These are phyloP conservation scores for Propithecus deckenii DNA, from an alignment of 2,797 vertebrate genomes.

Conservation along the genomic window DNA sequence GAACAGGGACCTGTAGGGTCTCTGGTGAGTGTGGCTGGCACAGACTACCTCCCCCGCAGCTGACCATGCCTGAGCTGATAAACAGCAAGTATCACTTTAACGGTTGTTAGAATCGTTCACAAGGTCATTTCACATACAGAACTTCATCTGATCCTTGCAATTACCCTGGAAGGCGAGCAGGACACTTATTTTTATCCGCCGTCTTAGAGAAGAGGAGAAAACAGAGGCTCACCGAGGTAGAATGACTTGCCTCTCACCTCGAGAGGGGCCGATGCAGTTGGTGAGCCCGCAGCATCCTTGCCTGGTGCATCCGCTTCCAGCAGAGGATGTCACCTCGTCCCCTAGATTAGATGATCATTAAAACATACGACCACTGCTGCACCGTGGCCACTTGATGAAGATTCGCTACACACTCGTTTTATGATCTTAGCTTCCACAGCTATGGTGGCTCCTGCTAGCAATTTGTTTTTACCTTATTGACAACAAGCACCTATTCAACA, in stretches of 20 bases:
- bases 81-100: background rate
- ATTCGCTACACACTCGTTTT: background rate
- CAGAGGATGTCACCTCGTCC: background rate
- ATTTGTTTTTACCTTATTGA: background rate
- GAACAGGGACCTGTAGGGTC: background rate
- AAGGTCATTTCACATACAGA: background rate
- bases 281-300: background rate
- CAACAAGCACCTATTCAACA: background rate
- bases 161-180: background rate
- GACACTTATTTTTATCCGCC: background rate
- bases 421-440: background rate
- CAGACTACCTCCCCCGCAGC: background rate
- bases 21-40: background rate
- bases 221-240: background rate
- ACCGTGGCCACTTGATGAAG: background rate
- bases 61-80: background rate
- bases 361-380: background rate
- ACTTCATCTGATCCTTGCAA: constrained; percentile 9
- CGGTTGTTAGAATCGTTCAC: background rate
- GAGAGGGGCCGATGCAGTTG: background rate
- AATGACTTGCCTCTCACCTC: background rate
- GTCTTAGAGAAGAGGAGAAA: constrained; percentile 9
- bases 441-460: background rate
- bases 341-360: background rate
- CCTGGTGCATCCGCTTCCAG: background rate